A percentile compares a stretch with the other conserved stretches of the same genome.
These are phyloP conservation scores for Nomada lathburiana DNA, from an alignment of 2,888 invertebrate genomes.

Conservation along the genomic window DNA sequence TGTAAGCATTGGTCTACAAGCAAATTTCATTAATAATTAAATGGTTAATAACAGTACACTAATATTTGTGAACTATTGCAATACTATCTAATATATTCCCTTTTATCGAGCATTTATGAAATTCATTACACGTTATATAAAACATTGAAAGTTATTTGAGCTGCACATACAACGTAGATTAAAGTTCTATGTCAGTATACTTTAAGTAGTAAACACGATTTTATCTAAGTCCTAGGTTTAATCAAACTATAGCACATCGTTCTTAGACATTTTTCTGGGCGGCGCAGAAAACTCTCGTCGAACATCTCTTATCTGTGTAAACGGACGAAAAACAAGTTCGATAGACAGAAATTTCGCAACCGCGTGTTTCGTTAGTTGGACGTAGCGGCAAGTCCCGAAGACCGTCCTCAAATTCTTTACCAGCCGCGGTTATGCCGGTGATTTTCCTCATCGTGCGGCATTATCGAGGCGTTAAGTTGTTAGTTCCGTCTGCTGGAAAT, in stretches of 20 bases:
- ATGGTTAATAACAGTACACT: no score
- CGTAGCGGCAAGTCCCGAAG: not conserved
- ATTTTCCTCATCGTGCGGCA: slow-evolving; percentile 29
- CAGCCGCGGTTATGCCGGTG: slow-evolving; percentile 20
- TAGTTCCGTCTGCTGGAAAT: slow-evolving; percentile 37
- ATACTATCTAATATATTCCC: not conserved
- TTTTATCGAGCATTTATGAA: not conserved
- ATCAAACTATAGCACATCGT: not conserved
- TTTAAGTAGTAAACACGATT: not conserved
- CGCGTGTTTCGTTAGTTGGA: slow-evolving; percentile 1
- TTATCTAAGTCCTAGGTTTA: not conserved
- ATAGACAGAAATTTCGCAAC: slow-evolving; percentile 3
- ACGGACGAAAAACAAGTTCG: not conserved
- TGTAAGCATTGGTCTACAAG: no score
- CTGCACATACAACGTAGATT: no score
- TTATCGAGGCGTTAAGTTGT: slow-evolving; percentile 52
- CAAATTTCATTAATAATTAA: no score
- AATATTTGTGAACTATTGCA: no score
- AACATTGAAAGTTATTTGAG: no score
- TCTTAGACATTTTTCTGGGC: not conserved
- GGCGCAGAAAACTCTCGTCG: not conserved
- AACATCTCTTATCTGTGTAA: not conserved
- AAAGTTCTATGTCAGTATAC: no score
- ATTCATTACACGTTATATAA: no score
- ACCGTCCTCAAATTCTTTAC: slow-evolving; percentile 1